phyloP scores from a whole-genome alignment of 1,140 invertebrate genomes.

The Thaumatotibia leucotreta region DNA sequence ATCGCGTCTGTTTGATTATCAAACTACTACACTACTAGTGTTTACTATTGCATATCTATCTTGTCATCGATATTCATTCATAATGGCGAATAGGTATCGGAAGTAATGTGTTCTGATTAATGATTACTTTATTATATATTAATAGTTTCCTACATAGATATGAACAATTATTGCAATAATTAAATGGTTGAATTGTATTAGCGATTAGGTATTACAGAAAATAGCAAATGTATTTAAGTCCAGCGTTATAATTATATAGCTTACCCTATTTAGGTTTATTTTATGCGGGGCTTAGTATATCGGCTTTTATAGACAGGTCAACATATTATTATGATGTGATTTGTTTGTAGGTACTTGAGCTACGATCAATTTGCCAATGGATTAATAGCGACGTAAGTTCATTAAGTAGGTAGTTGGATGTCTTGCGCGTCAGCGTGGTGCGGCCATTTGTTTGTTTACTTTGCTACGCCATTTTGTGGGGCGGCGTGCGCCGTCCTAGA shows the following conservation, averaged over 20 bases:
- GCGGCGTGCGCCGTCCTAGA: background rate
- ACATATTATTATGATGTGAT: no score
- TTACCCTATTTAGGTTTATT: no score
- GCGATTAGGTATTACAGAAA: no score
- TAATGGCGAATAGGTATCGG: background rate
- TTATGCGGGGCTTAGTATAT: no score
- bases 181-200: background rate
- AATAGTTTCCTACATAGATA: background rate
- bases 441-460: conserved; percentile 9
- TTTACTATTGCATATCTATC: conserved; percentile 2
- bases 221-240: no score
- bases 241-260: no score
- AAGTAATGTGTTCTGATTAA: background rate
- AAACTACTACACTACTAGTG: background rate
- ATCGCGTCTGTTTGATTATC: conserved; percentile 9
- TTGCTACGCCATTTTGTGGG: conserved; percentile 7
- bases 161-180: background rate
- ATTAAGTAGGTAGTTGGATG: background rate
- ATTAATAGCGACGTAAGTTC: background rate
- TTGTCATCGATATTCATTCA: background rate
- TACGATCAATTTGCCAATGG: background rate
- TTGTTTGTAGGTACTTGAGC: no score
- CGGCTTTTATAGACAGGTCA: no score
- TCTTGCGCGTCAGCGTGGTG: background rate
- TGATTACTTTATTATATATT: background rate